Evolutionary conservation across 2,888 invertebrate species (phyloP), one percentile per base, ranked within the genome.

Genomic region (Blastobasis lacticolella): DNA sequence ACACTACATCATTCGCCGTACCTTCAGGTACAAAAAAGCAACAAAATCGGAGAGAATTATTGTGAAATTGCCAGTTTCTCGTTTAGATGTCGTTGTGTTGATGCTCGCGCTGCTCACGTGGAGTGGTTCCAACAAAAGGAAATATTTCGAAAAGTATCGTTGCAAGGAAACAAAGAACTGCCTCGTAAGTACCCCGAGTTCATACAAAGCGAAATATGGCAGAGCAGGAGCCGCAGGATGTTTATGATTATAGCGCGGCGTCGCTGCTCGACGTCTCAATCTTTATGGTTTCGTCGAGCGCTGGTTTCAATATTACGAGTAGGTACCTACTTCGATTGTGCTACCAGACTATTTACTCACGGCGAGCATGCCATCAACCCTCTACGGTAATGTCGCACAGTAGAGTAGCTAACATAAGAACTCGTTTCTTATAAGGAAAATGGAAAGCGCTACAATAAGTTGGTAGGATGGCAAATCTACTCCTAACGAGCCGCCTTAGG

Each of bases 191-290:
- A 74, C 73, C 67, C 71, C 66, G 76, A 81, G 79, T 73, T 80
- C 75, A 73, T 78, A 83, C 81, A 85, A 83, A 81, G 83, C 75
- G 76, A 78, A 81, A 81, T 83, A 84, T 82, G 80, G 80, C 77
- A 73, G 71, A 66, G 42, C 42, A 6, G 23, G 23, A 40, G 73
- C 71, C 71, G 67, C 78, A 78, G 81, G 81, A 83, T 83, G 75
- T 81, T 84, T 84, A 83, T 83, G 80, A 83, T 84, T 80, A 82
- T 81, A 69, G 80, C 74, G 70, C 73, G 71, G 23, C 73, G 79
- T 75, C 78, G 75, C 73, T 78, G 78, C 71, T 69, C 73, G 67
- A 71, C 71, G 67, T 81, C 78, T 77, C 77, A 75, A 80, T 81
- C 77, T 78, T 79, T 73, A 76, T 64, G 66, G 67, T 63, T 73